Percentiles rank a stretch among this genome's conserved stretches.
These are phyloP conservation scores for Drosophila subquinaria DNA, from an alignment of 2,888 invertebrate genomes.

Conservation along the genomic window DNA sequence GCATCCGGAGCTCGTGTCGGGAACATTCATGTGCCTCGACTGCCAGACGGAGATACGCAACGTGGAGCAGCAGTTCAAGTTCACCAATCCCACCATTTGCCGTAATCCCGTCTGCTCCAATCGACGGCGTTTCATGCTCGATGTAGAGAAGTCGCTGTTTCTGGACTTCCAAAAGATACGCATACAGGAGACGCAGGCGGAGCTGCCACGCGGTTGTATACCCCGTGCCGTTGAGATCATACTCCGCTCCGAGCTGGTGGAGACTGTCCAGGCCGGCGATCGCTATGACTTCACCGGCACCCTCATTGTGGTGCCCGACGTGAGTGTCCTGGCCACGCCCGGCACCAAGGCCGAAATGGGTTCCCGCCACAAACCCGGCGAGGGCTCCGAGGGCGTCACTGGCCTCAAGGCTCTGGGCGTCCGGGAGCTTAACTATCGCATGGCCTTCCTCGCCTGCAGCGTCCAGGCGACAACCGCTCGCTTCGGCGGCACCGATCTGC, in stretches of 20 bases:
- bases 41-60: slow-evolving; percentile 97
- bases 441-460: slow-evolving; percentile 97
- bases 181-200: slow-evolving; percentile 98
- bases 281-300: slow-evolving; percentile 97
- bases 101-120: slow-evolving; percentile 98
- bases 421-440: slow-evolving; percentile 92
- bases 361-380: slow-evolving; percentile 90
- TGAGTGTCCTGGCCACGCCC: slow-evolving; percentile 93
- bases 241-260: slow-evolving; percentile 97
- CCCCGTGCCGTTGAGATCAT: slow-evolving; percentile 98
- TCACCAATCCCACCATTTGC: slow-evolving; percentile 97
- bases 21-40: slow-evolving; percentile 97
- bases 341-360: slow-evolving; percentile 94
- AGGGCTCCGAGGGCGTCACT: slow-evolving; percentile 93
- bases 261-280: slow-evolving; percentile 92
- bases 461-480: slow-evolving; percentile 94
- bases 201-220: slow-evolving; percentile 97
- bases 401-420: slow-evolving; percentile 94
- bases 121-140: slow-evolving; percentile 94
- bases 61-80: slow-evolving; percentile 99
- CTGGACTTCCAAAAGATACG: slow-evolving; percentile 99
- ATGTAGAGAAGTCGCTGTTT: slow-evolving; percentile 97
- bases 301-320: slow-evolving; percentile 98
- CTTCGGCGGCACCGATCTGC: slow-evolving; percentile 94
- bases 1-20: slow-evolving; percentile 96